These are phyloP conservation scores for Pao palembangensis DNA, from an alignment of 2,113 vertebrate genomes.

Conservation along the genomic window DNA sequence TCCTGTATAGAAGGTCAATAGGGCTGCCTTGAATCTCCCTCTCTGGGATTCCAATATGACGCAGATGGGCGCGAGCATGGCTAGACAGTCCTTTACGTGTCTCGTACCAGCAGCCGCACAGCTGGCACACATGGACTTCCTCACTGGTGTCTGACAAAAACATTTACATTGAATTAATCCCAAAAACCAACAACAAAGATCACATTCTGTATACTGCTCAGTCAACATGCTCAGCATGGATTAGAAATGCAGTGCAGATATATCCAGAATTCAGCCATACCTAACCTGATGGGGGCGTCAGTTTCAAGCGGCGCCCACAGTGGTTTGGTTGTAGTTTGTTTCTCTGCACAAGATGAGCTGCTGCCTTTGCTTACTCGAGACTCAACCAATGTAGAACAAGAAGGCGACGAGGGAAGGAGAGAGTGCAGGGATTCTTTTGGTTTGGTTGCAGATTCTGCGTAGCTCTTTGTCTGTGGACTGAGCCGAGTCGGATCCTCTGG, in stretches of 20 bases:
- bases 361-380: slow-evolving; percentile 29
- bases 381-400: slow-evolving; percentile 17
- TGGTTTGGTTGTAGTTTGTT: slow-evolving; percentile 61
- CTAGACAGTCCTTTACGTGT: slow-evolving; percentile 85
- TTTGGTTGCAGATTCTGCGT: slow-evolving; percentile 29
- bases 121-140: slow-evolving; percentile 82
- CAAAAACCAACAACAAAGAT: background rate
- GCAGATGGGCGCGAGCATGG: slow-evolving; percentile 85
- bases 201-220: background rate
- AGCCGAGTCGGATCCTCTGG: slow-evolving; percentile 14
- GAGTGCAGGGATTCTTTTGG: slow-evolving; percentile 24
- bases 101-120: slow-evolving; percentile 90
- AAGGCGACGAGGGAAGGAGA: slow-evolving; percentile 24
- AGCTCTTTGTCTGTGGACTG: slow-evolving; percentile 22
- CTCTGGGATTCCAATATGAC: slow-evolving; percentile 80
- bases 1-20: slow-evolving; percentile 82
- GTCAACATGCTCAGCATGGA: background rate
- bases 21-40: slow-evolving; percentile 80
- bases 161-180: background rate
- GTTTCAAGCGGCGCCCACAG: slow-evolving; percentile 81
- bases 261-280: slow-evolving; percentile 71
- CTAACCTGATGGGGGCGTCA: slow-evolving; percentile 86
- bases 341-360: slow-evolving; percentile 37
- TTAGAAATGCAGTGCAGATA: background rate
- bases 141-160: slow-evolving; percentile 68